Evolutionary conservation across 1,140 invertebrate genomes (phyloP).

Genomic region (Cotesia glomerata): DNA sequence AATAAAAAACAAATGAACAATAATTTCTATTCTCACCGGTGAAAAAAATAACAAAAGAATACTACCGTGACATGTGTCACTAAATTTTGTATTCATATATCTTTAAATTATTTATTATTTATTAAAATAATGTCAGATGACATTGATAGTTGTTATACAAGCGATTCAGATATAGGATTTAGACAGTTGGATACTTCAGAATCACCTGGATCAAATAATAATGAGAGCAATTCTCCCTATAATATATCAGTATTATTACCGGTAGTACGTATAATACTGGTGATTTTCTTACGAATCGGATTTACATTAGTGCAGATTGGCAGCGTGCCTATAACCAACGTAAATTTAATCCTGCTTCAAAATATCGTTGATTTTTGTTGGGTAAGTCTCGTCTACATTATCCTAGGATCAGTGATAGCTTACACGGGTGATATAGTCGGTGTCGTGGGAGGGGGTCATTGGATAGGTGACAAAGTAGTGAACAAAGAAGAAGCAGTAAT

Average conservation of each 20-base stretch:
- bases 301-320: constrained; percentile 45
- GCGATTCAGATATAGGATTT: neutral
- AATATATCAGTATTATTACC: neutral
- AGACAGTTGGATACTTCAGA: neutral
- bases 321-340: constrained; percentile 41
- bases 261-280: constrained; percentile 30
- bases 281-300: constrained; percentile 40
- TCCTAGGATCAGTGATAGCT: constrained; percentile 38
- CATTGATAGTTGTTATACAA: neutral
- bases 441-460: constrained; percentile 33
- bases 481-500: constrained; percentile 39
- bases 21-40: too few species aligned
- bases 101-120: too few species aligned
- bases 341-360: constrained; percentile 47
- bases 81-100: too few species aligned
- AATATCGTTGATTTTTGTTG: constrained; percentile 43
- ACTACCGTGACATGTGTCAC: too few species aligned
- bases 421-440: constrained; percentile 38
- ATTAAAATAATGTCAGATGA: too few species aligned
- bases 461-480: constrained; percentile 38
- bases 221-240: neutral
- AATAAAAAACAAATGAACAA: too few species aligned
- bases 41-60: too few species aligned
- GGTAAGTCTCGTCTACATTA: constrained; percentile 38
- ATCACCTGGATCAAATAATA: neutral